Base-by-base conservation (phyloP, 1,140 invertebrate species). In the Drosophila miranda region DNA sequence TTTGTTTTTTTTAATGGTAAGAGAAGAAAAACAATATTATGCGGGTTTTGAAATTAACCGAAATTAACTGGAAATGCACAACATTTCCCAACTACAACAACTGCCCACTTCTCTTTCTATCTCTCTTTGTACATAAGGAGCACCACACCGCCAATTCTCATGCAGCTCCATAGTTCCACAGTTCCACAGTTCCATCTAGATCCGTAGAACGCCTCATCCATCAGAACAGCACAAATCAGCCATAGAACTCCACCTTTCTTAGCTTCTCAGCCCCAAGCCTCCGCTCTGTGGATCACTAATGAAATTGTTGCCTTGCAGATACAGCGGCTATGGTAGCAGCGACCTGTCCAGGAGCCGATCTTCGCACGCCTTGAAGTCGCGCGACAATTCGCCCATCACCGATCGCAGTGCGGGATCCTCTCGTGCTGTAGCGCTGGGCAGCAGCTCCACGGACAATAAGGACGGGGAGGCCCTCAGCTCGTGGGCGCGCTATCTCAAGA, bases 401-500 rank as follows among this genome's bases (percentile, higher is more conserved):
- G 93, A 95, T 78, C 93, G 94, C 16, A 91, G 82, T 4, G 75
- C 83, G 6, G 78, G 80, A 11, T 78, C 78, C 1, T 88, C 84
- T 26, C 74, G 89, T n/a, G 75, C 79, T 16, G 64, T 75, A 21
- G 75, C 69, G 0, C 57, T 93, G 19, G 93, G 92, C 2, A 86
- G 93, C 21, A 80, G 66, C 23, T 82, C 81, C 4, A 51, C 82
- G 42, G 84, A 92, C 8, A 95, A 68, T 26, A 96, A 96, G 91
- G 96, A 97, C 83, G 96, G 96, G 52, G 95, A 95, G 23, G 95
- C 96, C 1, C 92, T 97, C 14, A 97, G 96, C 91, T 97, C 96
- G 2, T 98, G 97, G 97, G 97, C 97, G 9, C 93, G 96, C 54
- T 98, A 98, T 91, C 93, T 98, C 68, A 97, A 98, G 91, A 98